phyloP scores from a whole-genome alignment of 1,140 invertebrate genomes.

The Cylas formicarius region DNA sequence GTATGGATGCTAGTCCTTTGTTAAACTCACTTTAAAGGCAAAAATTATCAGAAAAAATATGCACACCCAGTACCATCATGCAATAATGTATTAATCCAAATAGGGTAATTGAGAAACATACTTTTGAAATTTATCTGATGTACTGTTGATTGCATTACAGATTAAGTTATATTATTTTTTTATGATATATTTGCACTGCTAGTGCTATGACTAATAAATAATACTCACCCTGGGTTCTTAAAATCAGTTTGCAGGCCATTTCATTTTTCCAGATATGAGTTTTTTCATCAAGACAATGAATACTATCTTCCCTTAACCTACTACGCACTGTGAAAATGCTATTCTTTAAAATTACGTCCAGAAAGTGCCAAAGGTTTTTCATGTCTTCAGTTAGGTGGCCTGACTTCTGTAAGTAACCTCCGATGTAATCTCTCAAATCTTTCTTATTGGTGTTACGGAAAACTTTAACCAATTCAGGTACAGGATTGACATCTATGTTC shows the following conservation, averaged over 20 bases:
- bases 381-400: conserved; percentile 44
- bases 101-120: too few species aligned
- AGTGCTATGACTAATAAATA: too few species aligned
- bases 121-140: too few species aligned
- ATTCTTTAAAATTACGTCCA: conserved; percentile 48
- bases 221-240: conserved; percentile 48
- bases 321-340: conserved; percentile 18
- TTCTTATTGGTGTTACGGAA: conserved; percentile 48
- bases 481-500: conserved; percentile 52
- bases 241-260: conserved; percentile 47
- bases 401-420: conserved; percentile 48
- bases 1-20: too few species aligned
- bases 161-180: too few species aligned
- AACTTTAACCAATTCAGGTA: conserved; percentile 48
- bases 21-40: too few species aligned
- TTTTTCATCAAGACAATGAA: conserved; percentile 41
- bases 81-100: too few species aligned
- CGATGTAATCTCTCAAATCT: conserved; percentile 52
- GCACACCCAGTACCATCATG: too few species aligned
- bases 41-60: too few species aligned
- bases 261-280: conserved; percentile 46
- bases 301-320: conserved; percentile 24
- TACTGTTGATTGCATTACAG: too few species aligned
- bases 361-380: conserved; percentile 49
- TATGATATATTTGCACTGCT: too few species aligned